Base-by-base conservation (phyloP, 2,888 invertebrate species). In the Leptopilina drosophilae region DNA sequence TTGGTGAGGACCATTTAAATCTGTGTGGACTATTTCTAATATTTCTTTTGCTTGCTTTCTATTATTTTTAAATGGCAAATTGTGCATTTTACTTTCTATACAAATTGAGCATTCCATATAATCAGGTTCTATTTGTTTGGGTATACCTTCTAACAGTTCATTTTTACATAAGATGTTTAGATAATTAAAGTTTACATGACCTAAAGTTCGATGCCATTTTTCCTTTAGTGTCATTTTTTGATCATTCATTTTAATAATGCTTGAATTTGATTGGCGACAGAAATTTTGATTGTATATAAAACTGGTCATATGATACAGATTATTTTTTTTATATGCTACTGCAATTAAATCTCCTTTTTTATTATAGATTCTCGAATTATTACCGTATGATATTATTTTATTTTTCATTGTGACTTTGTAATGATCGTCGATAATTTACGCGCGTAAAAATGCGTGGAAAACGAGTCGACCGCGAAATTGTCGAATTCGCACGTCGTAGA, bases 131-230 rank as follows among this genome's bases (percentile, higher is more conserved):
- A 42, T 5, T 69, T n/a, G 6, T 69, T 69, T 42, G 33, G 69
- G 69, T 69, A 69, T 14, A 42, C 15, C 46, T 5, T 62, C n/a
- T 26, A 82, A 14, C 75, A 81, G 77, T 76, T 84, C 8, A 33
- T 77, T 6, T 20, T 78, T 14, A 80, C 59, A 77, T 67, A 14
- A 8, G 11, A 33, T 67, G 12, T 65, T 14, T 40, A 65, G n/a
- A 59, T 59, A 59, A 5, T 59, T 26, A n/a, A 59, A 59, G 15
- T 59, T 59, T 59, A 59, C 8, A 12, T 15, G 59, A 15, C 59
- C 59, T 14, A 40, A 14, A 12, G 14, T 40, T 33, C 81, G 69
- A 79, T 86, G 85, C 77, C 42, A 84, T 80, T 80, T 86, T 80
- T 85, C 85, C 11, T 49, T 49, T 33, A 33, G 33, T 33, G 33